phyloP scores from a whole-genome alignment of 2,113 vertebrate species.

The Phalacrocorax brasilianus region DNA sequence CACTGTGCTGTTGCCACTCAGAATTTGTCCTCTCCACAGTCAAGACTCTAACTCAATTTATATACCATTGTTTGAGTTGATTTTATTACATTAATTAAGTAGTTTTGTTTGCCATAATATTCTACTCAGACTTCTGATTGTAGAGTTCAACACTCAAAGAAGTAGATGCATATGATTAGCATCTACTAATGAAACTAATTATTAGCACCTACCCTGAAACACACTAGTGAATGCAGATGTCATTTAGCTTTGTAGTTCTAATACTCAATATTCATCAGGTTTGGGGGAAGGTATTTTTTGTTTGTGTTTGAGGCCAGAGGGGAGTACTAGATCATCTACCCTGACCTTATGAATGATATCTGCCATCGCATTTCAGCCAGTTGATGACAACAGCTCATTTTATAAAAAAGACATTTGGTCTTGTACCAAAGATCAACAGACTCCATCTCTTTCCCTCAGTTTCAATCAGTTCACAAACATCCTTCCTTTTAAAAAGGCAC shows the following conservation, averaged over 20 bases:
- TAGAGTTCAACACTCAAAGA: background rate
- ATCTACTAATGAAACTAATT: slow-evolving; percentile 4
- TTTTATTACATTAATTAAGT: background rate
- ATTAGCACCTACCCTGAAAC: background rate
- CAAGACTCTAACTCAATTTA: background rate
- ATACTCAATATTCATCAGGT: background rate
- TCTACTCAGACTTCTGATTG: background rate
- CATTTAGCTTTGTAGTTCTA: background rate
- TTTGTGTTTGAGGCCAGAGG: background rate
- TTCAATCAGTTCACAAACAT: background rate
- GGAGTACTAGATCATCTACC: background rate
- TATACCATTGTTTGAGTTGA: background rate
- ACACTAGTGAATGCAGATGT: background rate
- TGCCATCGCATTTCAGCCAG: background rate
- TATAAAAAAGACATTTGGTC: background rate
- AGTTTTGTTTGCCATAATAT: background rate
- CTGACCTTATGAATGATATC: background rate
- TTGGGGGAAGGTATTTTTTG: background rate
- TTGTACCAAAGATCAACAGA: background rate
- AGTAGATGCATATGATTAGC: background rate
- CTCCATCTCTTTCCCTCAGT: background rate
- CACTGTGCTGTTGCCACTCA: background rate
- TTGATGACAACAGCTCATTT: background rate
- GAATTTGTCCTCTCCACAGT: background rate
- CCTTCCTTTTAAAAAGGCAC: background rate